Evolutionary conservation across 1,140 invertebrate genomes (phyloP).

Genomic region (Pseudomyrmex concolor): DNA sequence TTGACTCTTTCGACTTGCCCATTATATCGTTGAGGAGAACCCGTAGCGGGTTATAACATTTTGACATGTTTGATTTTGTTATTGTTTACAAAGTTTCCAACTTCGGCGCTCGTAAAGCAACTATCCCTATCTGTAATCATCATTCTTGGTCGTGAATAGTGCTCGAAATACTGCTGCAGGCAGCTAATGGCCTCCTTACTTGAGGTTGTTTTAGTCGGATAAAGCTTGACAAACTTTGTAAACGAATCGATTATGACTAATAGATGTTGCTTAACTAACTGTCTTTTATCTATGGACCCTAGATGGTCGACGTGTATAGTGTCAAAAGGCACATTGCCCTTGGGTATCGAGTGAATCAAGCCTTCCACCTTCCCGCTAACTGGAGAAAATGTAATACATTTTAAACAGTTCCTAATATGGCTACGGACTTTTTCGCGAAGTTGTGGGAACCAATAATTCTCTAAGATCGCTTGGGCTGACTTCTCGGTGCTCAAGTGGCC

Average conservation of each 20-base stretch:
- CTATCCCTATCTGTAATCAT: neutral
- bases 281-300: neutral
- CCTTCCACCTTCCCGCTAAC: neutral
- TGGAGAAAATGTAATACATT: constrained; percentile 9
- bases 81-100: neutral
- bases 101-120: neutral
- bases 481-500: constrained; percentile 9
- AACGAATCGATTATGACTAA: neutral
- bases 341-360: neutral
- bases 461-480: neutral
- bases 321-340: neutral
- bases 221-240: constrained; percentile 8
- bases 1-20: neutral
- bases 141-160: neutral
- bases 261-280: neutral
- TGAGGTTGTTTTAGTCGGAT: neutral
- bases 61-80: constrained; percentile 36
- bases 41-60: neutral
- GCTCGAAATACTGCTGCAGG: neutral
- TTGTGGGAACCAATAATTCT: constrained; percentile 6
- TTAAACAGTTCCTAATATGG: neutral
- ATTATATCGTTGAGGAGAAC: neutral
- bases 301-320: constrained; percentile 6
- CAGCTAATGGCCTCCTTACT: neutral
- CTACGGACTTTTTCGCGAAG: neutral